Evolutionary conservation across 2,113 vertebrate genomes (phyloP).

Genomic region (Dasypus novemcinctus): DNA sequence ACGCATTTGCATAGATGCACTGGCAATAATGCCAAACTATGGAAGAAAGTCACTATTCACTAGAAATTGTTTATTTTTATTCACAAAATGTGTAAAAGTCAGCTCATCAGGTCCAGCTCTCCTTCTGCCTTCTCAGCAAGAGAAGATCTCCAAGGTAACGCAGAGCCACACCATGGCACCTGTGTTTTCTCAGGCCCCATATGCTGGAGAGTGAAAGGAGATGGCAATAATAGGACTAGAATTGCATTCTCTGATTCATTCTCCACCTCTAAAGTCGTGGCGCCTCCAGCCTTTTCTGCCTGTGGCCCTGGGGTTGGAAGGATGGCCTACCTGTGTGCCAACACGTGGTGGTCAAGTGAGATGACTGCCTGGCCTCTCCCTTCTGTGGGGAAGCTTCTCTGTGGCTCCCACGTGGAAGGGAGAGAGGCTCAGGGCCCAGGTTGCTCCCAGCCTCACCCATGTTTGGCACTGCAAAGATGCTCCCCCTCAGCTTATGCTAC

Average conservation of each 20-base stretch:
- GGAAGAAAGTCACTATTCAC: background rate
- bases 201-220: background rate
- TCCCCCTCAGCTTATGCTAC: background rate
- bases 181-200: background rate
- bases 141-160: background rate
- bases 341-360: background rate
- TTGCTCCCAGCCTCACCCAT: background rate
- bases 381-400: background rate
- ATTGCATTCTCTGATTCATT: background rate
- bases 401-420: background rate
- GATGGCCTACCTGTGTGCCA: background rate
- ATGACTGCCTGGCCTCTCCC: background rate
- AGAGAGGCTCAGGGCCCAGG: background rate
- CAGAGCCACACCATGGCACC: background rate
- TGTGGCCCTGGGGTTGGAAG: background rate
- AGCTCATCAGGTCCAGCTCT: background rate
- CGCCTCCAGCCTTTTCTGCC: background rate
- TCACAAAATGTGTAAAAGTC: background rate
- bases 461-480: background rate
- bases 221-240: background rate
- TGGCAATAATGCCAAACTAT: background rate
- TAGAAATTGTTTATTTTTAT: background rate
- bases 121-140: background rate
- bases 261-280: background rate
- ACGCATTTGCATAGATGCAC: background rate